Evolutionary conservation across 2,797 vertebrate species (phyloP).

Genomic region (Brachymystax lenok): DNA sequence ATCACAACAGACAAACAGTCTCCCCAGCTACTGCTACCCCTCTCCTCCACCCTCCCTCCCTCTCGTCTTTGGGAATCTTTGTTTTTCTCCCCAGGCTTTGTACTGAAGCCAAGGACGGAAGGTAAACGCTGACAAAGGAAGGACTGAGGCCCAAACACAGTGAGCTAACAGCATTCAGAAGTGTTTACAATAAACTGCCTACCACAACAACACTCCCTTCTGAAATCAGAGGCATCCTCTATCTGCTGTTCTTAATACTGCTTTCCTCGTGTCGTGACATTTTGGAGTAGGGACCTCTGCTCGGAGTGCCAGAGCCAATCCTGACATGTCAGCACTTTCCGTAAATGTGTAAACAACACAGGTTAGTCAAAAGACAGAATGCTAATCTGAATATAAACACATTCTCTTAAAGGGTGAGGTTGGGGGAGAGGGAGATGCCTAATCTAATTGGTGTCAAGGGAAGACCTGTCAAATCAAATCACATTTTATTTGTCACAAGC

Average conservation of each 20-base stretch:
- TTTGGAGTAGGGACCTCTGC: background rate
- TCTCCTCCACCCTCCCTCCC: background rate
- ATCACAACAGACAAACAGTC: background rate
- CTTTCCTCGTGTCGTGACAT: background rate
- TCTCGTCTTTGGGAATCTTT: background rate
- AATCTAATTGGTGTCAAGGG: background rate
- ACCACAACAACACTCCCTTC: constrained; percentile 27
- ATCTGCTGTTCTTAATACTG: constrained; percentile 28
- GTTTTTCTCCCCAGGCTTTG: background rate
- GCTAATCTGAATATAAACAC: constrained; percentile 23
- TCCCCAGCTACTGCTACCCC: constrained; percentile 5
- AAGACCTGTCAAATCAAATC: background rate
- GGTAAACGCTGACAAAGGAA: background rate
- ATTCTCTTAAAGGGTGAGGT: background rate
- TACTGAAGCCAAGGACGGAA: background rate
- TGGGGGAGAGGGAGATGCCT: background rate
- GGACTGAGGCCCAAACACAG: background rate
- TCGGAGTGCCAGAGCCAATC: background rate
- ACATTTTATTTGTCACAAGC: background rate
- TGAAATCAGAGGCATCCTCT: constrained; percentile 28
- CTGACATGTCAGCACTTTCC: constrained; percentile 49
- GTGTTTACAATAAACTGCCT: constrained; percentile 6
- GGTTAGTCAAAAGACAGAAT: constrained; percentile 14
- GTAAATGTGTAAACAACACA: constrained; percentile 19
- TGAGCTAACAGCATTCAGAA: background rate